Evolutionary conservation across 2,888 invertebrate species (phyloP).

Genomic region (Drosophila pseudotakahashii): DNA sequence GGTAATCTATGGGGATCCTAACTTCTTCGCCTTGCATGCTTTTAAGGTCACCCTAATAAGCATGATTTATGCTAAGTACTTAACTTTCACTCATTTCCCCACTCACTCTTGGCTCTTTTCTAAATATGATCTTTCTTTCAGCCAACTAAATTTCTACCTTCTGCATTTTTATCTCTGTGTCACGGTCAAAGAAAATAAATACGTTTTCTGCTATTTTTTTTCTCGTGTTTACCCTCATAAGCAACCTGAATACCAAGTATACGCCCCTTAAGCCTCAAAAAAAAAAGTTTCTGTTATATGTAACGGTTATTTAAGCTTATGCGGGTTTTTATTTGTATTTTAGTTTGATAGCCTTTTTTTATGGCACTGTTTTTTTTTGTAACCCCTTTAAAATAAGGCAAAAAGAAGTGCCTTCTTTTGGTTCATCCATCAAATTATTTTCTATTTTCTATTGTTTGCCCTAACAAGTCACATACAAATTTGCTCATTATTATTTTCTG

Average conservation of each 20-base stretch:
- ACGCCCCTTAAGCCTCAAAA: neutral
- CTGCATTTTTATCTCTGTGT: constrained; percentile 11
- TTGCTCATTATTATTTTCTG: constrained; percentile 30
- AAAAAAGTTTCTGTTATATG: constrained; percentile 45
- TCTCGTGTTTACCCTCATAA: constrained; percentile 4
- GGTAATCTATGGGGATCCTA: too few species aligned
- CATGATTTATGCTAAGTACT: neutral
- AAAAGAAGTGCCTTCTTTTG: neutral
- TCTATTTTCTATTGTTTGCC: neutral
- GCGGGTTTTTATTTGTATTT: neutral
- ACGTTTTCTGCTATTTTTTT: neutral
- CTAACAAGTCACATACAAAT: constrained; percentile 27
- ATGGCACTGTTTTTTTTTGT: constrained; percentile 4
- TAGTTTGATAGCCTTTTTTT: neutral
- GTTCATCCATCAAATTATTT: constrained; percentile 16
- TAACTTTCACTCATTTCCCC: constrained; percentile 9
- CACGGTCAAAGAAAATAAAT: neutral
- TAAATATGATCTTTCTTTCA: neutral
- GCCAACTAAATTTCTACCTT: neutral
- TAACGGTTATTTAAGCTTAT: constrained; percentile 59
- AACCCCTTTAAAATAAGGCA: neutral
- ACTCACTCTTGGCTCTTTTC: neutral
- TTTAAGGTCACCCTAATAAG: too few species aligned
- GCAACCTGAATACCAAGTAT: neutral
- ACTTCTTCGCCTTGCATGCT: too few species aligned